Evolutionary conservation across 2,797 vertebrate genomes (phyloP).

Genomic region (Taeniopygia guttata): DNA sequence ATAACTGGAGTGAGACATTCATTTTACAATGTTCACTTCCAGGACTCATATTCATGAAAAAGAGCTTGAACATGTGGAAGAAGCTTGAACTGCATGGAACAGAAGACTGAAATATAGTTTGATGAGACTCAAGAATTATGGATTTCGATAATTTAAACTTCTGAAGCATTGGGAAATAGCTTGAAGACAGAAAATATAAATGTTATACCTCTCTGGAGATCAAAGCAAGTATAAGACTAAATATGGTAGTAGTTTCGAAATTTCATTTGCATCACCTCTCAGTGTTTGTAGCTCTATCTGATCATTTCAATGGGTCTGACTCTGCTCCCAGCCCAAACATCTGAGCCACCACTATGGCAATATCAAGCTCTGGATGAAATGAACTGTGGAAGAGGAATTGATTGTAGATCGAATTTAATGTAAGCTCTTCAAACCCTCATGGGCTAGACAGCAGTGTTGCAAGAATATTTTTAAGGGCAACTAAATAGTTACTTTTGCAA

Average conservation of each 20-base stretch:
- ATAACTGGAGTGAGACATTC: not conserved
- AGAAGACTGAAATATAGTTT: not conserved
- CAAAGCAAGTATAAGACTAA: not conserved
- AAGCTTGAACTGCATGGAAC: rapidly evolving
- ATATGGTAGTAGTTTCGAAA: not conserved
- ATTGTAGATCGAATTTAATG: not conserved
- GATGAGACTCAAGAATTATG: not conserved
- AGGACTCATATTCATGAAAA: not conserved
- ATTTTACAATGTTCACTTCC: not conserved
- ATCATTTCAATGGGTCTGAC: not conserved
- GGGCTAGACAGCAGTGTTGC: not conserved
- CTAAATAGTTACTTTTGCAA: slow-evolving; percentile 3
- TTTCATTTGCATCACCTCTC: not conserved
- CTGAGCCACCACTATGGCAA: not conserved
- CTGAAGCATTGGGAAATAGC: not conserved
- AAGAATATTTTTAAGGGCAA: not conserved
- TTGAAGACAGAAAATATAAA: not conserved
- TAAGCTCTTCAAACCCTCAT: not conserved
- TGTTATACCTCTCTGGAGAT: not conserved
- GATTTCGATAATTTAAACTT: not conserved
- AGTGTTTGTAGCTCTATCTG: not conserved
- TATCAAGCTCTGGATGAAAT: not conserved
- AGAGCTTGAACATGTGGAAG: not conserved
- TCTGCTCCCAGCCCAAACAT: not conserved
- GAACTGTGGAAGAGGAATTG: not conserved